A percentile compares a stretch with the other conserved stretches of the same genome.
These are phyloP conservation scores for Dromaius novaehollandiae DNA, from an alignment of 2,113 vertebrate species.

Conservation along the genomic window DNA sequence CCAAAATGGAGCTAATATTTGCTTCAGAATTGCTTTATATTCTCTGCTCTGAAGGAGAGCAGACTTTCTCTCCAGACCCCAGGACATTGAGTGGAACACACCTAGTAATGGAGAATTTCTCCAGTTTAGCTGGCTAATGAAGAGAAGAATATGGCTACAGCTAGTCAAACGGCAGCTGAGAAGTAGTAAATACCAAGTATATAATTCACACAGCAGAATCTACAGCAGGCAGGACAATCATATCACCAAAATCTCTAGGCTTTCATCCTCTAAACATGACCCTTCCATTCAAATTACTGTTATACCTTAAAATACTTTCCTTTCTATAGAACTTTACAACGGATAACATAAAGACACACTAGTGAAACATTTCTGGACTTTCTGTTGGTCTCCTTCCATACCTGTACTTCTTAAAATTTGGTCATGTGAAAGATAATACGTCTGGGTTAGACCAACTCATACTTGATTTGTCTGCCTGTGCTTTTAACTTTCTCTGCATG, in stretches of 20 bases:
- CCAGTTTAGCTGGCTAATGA: neutral
- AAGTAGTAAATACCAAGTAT: neutral
- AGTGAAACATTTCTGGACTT: neutral
- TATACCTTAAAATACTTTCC: neutral
- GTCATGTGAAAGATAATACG: neutral
- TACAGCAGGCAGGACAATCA: neutral
- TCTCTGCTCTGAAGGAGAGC: neutral
- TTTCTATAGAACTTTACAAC: neutral
- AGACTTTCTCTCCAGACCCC: neutral
- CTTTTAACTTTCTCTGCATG: neutral
- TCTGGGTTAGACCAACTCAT: neutral
- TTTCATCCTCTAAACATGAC: neutral
- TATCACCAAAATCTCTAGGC: neutral
- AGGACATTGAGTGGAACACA: neutral
- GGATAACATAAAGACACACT: neutral
- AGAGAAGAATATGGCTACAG: neutral
- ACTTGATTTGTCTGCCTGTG: neutral
- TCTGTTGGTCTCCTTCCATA: neutral
- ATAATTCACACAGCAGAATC: neutral
- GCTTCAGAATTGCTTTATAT: neutral
- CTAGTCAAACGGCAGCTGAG: neutral
- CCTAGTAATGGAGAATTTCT: fast-evolving
- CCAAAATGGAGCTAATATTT: neutral
- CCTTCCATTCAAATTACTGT: neutral
- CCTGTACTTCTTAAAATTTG: neutral